Base-by-base conservation (phyloP, 2,797 vertebrate genomes). In the Pachyuromys duprasi region DNA sequence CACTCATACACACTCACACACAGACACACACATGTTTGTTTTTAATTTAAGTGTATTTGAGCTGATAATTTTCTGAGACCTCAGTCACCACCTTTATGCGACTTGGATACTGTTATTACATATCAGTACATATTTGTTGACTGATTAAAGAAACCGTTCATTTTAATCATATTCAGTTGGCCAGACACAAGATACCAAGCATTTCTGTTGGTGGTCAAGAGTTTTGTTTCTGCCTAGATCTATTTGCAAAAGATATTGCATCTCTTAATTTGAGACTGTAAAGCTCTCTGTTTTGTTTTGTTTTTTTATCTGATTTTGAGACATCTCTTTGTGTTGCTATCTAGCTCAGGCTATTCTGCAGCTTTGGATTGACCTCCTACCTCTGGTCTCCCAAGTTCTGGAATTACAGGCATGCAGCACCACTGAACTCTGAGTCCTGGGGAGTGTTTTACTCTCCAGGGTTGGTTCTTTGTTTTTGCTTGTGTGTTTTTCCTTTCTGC, bases 191-290 rank as follows among this genome's bases (percentile, higher is more conserved):
- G 5, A 62, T 62, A 42, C 7, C 42, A 80, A 33, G 33, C 12
- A 75, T 80, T 90, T 82, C 53, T 84, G 13, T 93, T 65, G 74
- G 22, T 74, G 8, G 86, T 89, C 5, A 78, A 95, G 65, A 94
- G 36, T 89, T 93, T 74, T 86, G 4, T 88, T 95, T 96, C 39
- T 93, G 75, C 55, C 26, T 81, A 63, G 45, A 87, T 49, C 92
- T 36, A 70, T 65, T 95, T 95, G 75, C 89, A 65, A 45, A 75
- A 91, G 91, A 8, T 7, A 91, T 20, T 28, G 26, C 22, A 67
- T 75, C 15, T 94, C 55, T 89, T 65, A 82, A 84, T n/a, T 93
- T 94, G 7, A 42, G 28, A 80, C 14, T 82, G 11, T 3, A 89
- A 26, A 76, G 7, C 26, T 33, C 62, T 74, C 14, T 1, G 1